Evolutionary conservation across 2,888 invertebrate genomes (phyloP).

Genomic region (Machimus atricapillus): DNA sequence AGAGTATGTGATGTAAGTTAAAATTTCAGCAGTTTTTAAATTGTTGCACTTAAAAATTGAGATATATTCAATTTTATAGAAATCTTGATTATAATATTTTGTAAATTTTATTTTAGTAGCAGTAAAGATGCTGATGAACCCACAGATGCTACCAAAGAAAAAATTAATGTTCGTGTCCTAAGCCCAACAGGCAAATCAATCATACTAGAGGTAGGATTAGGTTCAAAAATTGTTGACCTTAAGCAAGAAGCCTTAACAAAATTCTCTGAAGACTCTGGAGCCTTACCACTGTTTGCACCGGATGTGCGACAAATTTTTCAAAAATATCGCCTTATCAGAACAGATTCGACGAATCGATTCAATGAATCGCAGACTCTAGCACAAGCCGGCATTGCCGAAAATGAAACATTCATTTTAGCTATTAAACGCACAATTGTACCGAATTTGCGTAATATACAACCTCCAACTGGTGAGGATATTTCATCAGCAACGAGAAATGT

Average conservation of each 20-base stretch:
- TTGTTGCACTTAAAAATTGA: too few species aligned
- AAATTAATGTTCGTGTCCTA: conserved; percentile 56
- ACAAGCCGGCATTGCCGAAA: conserved; percentile 54
- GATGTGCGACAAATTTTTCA: conserved; percentile 56
- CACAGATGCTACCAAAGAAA: conserved; percentile 47
- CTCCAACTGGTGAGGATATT: conserved; percentile 64
- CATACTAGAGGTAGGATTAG: conserved; percentile 54
- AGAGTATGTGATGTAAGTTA: too few species aligned
- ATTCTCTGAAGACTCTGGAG: conserved; percentile 57
- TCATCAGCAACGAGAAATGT: conserved; percentile 63
- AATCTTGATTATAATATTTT: not conserved
- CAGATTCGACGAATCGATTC: conserved; percentile 54
- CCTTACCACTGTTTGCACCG: conserved; percentile 56
- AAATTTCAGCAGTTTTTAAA: too few species aligned
- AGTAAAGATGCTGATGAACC: not conserved
- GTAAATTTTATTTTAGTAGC: conserved; percentile 4
- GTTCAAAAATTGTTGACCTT: conserved; percentile 55
- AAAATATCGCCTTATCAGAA: conserved; percentile 57
- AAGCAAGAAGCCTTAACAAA: conserved; percentile 58
- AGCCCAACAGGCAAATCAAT: conserved; percentile 58
- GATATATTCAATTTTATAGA: too few species aligned
- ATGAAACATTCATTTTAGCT: conserved; percentile 57
- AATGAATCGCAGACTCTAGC: conserved; percentile 55
- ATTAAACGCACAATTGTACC: conserved; percentile 52
- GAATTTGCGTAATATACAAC: conserved; percentile 58